Conservation (phyloP, 2,888 invertebrate species). For the Pollenia labialis region DNA sequence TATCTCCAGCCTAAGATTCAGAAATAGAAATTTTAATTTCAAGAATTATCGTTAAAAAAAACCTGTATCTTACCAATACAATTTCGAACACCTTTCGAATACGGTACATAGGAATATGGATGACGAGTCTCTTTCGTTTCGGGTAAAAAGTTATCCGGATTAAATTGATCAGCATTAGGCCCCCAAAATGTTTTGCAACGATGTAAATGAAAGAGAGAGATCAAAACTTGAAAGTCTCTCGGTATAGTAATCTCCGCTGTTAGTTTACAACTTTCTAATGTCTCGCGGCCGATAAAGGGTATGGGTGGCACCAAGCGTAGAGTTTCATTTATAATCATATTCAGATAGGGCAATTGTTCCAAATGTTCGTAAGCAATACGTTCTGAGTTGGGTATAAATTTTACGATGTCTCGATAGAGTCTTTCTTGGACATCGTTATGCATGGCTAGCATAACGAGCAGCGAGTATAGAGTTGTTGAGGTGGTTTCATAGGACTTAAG, state of each 20-base stretch:
- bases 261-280: constrained; percentile 74
- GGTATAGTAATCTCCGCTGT: constrained; percentile 78
- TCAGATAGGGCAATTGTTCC: constrained; percentile 79
- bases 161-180: constrained; percentile 79
- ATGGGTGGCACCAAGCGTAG: constrained; percentile 80
- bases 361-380: constrained; percentile 75
- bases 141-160: constrained; percentile 82
- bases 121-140: constrained; percentile 78
- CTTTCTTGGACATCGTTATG: constrained; percentile 76
- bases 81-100: constrained; percentile 81
- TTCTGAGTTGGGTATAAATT: constrained; percentile 69
- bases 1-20: constrained; percentile 75
- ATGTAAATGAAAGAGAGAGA: constrained; percentile 81
- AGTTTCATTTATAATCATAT: constrained; percentile 80
- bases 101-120: constrained; percentile 81
- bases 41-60: not conserved
- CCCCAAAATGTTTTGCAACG: constrained; percentile 81
- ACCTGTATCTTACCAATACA: constrained; percentile 78
- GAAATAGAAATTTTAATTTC: not conserved
- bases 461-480: constrained; percentile 73
- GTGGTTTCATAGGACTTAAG: constrained; percentile 76
- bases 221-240: constrained; percentile 78
- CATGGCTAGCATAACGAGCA: constrained; percentile 76
- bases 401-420: constrained; percentile 74
- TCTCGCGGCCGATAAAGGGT: constrained; percentile 78